These are phyloP conservation scores for Kobus ellipsiprymnus DNA, from an alignment of 2,113 vertebrate genomes.

Conservation along the genomic window DNA sequence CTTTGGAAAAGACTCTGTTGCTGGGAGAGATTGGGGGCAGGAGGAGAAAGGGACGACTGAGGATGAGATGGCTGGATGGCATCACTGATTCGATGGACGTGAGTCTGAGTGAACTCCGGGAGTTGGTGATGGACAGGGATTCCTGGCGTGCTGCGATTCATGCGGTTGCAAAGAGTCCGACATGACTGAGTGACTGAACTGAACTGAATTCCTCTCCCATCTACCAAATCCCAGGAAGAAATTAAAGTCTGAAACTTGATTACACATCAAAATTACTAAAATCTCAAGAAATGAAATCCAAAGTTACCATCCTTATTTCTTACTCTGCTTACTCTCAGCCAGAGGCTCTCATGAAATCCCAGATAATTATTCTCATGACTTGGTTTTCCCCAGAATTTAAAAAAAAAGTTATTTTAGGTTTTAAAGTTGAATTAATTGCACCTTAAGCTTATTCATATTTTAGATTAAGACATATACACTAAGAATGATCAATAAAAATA, in stretches of 20 bases:
- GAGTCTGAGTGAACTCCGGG: too few relatives aligned
- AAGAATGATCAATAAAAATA: neutral
- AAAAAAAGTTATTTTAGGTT: neutral
- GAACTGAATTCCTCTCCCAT: neutral
- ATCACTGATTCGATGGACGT: too few relatives aligned
- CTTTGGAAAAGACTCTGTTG: too few relatives aligned
- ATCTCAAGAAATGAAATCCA: neutral
- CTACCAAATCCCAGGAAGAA: neutral
- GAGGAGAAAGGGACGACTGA: too few relatives aligned
- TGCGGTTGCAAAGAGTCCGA: too few relatives aligned
- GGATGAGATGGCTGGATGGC: too few relatives aligned
- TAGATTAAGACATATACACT: neutral
- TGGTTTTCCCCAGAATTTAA: neutral
- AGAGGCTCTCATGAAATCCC: neutral
- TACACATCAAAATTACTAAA: constrained; percentile 3
- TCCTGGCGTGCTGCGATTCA: too few relatives aligned
- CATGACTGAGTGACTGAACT: too few relatives aligned
- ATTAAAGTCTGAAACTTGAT: neutral
- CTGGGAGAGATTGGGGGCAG: too few relatives aligned
- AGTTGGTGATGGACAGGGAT: too few relatives aligned
- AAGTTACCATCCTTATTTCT: neutral
- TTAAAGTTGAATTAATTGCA: neutral
- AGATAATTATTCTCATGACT: neutral
- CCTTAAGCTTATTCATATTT: neutral
- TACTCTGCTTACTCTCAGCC: neutral